Conservation (phyloP, 2,888 invertebrate genomes). For the Nomada goodeniana region DNA sequence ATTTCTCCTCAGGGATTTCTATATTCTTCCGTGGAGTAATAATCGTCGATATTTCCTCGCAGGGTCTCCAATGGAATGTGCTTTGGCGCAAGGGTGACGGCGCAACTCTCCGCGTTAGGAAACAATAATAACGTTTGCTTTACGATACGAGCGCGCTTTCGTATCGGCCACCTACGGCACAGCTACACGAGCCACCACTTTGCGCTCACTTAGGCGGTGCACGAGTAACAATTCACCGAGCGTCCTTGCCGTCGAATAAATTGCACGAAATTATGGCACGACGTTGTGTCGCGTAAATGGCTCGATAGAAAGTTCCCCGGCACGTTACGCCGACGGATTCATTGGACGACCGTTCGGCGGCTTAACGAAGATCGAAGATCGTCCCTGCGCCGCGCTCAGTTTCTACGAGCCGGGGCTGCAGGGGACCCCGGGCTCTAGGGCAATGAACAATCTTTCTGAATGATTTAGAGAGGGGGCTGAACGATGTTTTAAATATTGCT, state of each 20-base stretch:
- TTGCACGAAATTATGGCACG: slow-evolving; percentile 66
- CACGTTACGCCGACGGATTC: slow-evolving; percentile 39
- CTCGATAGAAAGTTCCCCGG: slow-evolving; percentile 50
- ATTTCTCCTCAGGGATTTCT: too few species aligned
- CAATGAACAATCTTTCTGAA: neutral
- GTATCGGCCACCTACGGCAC: slow-evolving; percentile 79
- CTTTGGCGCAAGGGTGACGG: slow-evolving; percentile 31
- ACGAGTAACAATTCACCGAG: slow-evolving; percentile 77
- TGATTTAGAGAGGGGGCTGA: too few species aligned
- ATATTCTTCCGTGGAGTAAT: neutral
- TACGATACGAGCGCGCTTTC: slow-evolving; percentile 62
- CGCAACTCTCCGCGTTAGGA: slow-evolving; percentile 20
- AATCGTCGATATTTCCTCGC: neutral
- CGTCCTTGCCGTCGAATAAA: slow-evolving; percentile 69
- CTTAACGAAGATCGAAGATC: slow-evolving; percentile 51
- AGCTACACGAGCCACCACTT: slow-evolving; percentile 81
- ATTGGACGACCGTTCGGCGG: slow-evolving; percentile 21
- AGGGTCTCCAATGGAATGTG: slow-evolving; percentile 2
- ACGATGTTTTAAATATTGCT: too few species aligned
- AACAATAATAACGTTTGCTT: slow-evolving; percentile 71
- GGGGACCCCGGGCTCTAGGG: neutral
- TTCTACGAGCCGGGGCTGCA: neutral
- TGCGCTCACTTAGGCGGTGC: slow-evolving; percentile 81
- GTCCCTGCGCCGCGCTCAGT: neutral
- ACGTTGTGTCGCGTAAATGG: slow-evolving; percentile 65